Percentiles rank a stretch among this genome's conserved stretches.
phyloP scores from a whole-genome alignment of 2,888 invertebrate genomes.

The Taphrorychus bicolor region DNA sequence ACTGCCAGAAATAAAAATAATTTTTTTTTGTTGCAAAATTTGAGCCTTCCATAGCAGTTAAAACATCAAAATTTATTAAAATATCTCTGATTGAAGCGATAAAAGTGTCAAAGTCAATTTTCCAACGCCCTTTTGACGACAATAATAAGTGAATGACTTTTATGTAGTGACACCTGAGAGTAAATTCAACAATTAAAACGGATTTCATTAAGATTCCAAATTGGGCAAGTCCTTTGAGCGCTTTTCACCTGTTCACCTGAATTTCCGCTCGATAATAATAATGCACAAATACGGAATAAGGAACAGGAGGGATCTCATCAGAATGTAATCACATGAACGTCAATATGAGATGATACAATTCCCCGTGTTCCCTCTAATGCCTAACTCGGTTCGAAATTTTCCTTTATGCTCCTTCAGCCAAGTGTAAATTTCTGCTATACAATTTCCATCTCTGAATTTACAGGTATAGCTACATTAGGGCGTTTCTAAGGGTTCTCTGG shows the following conservation, averaged over 20 bases:
- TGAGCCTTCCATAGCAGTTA: no score
- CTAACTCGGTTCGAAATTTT: conserved; percentile 26
- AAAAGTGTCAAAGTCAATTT: no score
- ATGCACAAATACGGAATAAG: not conserved
- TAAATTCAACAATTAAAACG: no score
- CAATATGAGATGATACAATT: conserved; percentile 15
- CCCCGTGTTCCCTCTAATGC: conserved; percentile 16
- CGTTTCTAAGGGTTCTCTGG: not conserved
- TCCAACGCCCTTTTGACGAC: no score
- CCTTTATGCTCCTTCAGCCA: conserved; percentile 21
- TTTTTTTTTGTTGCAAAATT: no score
- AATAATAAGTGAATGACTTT: no score
- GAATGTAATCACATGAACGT: conserved; percentile 18
- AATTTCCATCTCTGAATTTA: conserved; percentile 17
- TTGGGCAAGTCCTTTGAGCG: no score
- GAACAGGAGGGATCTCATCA: conserved; percentile 8
- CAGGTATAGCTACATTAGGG: conserved; percentile 2
- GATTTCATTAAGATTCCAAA: no score
- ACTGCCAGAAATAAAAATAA: no score
- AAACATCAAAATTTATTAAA: no score
- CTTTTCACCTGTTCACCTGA: not conserved
- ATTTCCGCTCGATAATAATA: not conserved
- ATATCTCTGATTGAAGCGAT: no score
- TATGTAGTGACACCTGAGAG: no score
- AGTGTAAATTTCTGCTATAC: conserved; percentile 23